These are phyloP conservation scores for Fulmarus glacialis DNA, from an alignment of 2,113 vertebrate genomes.

Conservation along the genomic window DNA sequence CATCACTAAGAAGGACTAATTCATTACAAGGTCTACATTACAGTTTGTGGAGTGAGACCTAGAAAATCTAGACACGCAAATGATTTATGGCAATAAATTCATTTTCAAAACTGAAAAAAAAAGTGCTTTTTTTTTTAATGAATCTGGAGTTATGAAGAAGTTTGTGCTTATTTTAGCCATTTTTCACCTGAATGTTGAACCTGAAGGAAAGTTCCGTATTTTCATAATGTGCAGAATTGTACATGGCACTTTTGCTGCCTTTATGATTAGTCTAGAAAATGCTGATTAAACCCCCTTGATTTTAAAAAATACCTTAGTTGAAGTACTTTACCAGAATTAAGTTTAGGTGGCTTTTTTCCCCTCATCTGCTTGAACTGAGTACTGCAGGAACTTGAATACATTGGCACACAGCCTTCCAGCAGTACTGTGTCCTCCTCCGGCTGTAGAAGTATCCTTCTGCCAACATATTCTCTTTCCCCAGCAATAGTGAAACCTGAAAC, in stretches of 20 bases:
- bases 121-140: neutral
- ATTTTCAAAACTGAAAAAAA: neutral
- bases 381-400: neutral
- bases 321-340: neutral
- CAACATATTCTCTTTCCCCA: neutral
- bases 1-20: neutral
- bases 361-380: neutral
- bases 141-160: neutral
- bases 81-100: neutral
- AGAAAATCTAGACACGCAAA: neutral
- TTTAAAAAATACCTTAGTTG: neutral
- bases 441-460: neutral
- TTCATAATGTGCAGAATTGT: neutral
- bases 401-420: neutral
- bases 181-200: neutral
- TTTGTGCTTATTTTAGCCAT: neutral
- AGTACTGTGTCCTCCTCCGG: neutral
- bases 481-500: neutral
- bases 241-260: neutral
- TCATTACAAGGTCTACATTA: neutral
- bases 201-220: neutral
- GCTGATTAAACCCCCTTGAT: neutral
- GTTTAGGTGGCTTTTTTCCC: rapidly evolving
- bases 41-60: neutral
- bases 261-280: neutral